These are phyloP conservation scores for Nineta flava DNA, from an alignment of 2,888 invertebrate genomes.

Conservation along the genomic window DNA sequence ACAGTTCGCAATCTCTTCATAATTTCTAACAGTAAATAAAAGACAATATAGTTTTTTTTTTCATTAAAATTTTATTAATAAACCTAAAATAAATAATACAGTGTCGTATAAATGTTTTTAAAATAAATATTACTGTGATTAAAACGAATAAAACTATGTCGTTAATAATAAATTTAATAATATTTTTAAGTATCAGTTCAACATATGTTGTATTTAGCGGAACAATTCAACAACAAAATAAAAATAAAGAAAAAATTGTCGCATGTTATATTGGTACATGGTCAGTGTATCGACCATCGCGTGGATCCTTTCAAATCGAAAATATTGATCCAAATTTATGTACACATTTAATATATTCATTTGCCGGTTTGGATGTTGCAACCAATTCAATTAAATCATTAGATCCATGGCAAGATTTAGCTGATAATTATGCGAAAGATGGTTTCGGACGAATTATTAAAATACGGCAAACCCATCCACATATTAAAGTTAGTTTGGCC, in stretches of 20 bases:
- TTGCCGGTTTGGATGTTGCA: constrained; percentile 56
- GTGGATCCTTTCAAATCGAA: constrained; percentile 47
- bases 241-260: constrained; percentile 51
- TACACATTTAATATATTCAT: constrained; percentile 68
- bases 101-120: not conserved
- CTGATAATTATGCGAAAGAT: constrained; percentile 56
- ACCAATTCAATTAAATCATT: constrained; percentile 51
- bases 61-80: not conserved
- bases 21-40: too few species aligned
- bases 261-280: constrained; percentile 70
- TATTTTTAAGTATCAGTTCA: not conserved
- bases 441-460: constrained; percentile 51
- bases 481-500: constrained; percentile 53
- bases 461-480: constrained; percentile 49
- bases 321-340: constrained; percentile 59
- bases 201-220: not conserved
- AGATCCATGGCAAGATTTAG: constrained; percentile 66
- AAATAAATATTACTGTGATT: not conserved
- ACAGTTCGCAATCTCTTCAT: too few species aligned
- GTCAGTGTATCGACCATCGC: constrained; percentile 55
- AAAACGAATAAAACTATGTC: too few species aligned
- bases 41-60: not conserved
- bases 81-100: not conserved
- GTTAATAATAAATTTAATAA: not conserved
- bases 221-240: constrained; percentile 32